Percentiles rank a stretch among this genome's conserved stretches.
Evolutionary conservation across 2,888 invertebrate species (phyloP).

Genomic region (Lymantria monacha): DNA sequence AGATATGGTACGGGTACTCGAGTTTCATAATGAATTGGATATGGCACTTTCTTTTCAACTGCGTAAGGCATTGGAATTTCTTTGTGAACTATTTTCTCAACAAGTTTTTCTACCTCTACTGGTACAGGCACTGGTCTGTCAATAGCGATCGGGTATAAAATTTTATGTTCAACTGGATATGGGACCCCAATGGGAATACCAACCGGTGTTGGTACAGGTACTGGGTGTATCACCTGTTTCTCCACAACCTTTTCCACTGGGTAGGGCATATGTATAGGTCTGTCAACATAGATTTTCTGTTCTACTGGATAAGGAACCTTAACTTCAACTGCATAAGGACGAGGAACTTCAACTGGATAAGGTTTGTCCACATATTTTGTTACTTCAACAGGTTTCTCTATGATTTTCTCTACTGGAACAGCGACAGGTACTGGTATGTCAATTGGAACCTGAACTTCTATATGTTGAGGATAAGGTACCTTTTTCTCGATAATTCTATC

Average conservation of each 20-base stretch:
- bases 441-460: constrained; percentile 59
- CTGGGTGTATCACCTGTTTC: constrained; percentile 65
- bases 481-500: constrained; percentile 70
- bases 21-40: constrained; percentile 69
- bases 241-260: constrained; percentile 79
- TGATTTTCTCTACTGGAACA: constrained; percentile 75
- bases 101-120: constrained; percentile 71
- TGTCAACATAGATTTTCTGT: constrained; percentile 76
- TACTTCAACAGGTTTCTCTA: constrained; percentile 79
- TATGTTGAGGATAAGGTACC: constrained; percentile 66
- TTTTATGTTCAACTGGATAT: constrained; percentile 62
- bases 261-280: constrained; percentile 73
- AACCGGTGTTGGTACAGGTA: constrained; percentile 70
- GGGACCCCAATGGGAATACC: constrained; percentile 60
- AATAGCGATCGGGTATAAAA: constrained; percentile 61
- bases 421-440: constrained; percentile 70
- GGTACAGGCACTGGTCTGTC: constrained; percentile 68
- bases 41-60: constrained; percentile 74
- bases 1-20: constrained; percentile 75
- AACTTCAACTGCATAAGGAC: constrained; percentile 80
- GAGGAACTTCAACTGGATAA: constrained; percentile 77
- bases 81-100: constrained; percentile 57
- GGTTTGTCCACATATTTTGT: constrained; percentile 81
- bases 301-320: constrained; percentile 76
- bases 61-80: constrained; percentile 74